Percentiles rank a stretch among this genome's conserved stretches.
Evolutionary conservation across 1,140 invertebrate species (phyloP).

Genomic region (Leptinotarsa lineolata): DNA sequence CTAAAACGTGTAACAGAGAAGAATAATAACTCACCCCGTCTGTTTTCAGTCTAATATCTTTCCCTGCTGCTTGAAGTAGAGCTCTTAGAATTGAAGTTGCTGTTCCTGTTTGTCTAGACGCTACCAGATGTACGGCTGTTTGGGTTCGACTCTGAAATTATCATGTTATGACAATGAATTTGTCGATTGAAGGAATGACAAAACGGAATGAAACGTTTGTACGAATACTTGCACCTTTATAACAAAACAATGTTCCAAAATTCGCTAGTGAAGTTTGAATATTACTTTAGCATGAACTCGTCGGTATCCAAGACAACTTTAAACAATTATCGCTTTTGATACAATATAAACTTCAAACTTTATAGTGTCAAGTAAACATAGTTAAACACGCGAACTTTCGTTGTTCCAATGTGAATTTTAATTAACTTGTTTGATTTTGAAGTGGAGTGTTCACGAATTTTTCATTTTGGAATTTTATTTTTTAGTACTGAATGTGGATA

Average conservation of each 20-base stretch:
- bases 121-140: conserved; percentile 89
- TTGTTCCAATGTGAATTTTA: background rate
- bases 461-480: background rate
- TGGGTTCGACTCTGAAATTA: conserved; percentile 73
- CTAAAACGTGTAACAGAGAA: no score
- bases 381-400: background rate
- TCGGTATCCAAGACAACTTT: conserved; percentile 2
- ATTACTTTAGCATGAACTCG: background rate
- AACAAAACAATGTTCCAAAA: background rate
- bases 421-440: conserved; percentile 1
- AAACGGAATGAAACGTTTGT: background rate
- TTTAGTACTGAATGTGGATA: background rate
- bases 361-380: conserved; percentile 9
- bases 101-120: conserved; percentile 85
- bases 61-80: conserved; percentile 80
- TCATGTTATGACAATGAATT: background rate
- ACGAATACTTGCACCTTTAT: background rate
- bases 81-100: conserved; percentile 86
- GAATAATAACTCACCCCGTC: conserved; percentile 76
- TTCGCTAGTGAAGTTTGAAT: background rate
- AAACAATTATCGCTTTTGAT: conserved; percentile 23
- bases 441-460: background rate
- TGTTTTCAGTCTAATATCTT: conserved; percentile 80
- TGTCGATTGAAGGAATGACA: background rate
- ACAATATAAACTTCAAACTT: conserved; percentile 14